Percentiles rank a stretch among this genome's conserved stretches.
Conservation (phyloP, 2,113 vertebrate species). For the Sceloporus tristichus region DNA sequence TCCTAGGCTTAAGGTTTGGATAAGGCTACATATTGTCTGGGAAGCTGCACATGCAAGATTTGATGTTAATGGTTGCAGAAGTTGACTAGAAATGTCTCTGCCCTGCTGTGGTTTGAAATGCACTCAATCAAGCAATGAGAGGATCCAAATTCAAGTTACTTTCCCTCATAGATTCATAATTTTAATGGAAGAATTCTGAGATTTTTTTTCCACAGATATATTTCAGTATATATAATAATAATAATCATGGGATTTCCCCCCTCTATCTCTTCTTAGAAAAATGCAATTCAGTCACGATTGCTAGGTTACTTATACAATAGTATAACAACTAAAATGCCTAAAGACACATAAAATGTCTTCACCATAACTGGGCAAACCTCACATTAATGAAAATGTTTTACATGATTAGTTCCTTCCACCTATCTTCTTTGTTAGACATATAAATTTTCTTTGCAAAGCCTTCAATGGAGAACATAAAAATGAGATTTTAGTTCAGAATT, state of each 20-base stretch:
- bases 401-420: no score
- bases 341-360: background rate
- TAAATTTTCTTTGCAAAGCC: background rate
- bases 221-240: background rate
- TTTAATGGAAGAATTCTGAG: background rate
- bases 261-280: background rate
- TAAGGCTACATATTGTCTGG: background rate
- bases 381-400: background rate
- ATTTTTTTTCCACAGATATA: background rate
- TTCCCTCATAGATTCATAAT: background rate
- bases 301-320: background rate
- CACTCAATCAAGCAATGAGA: constrained; percentile 26
- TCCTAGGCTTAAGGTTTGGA: constrained; percentile 37
- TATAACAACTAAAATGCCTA: background rate
- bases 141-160: constrained; percentile 18
- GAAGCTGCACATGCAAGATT: constrained; percentile 33
- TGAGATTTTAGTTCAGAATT: constrained; percentile 59
- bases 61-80: constrained; percentile 31
- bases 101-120: constrained; percentile 37
- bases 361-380: constrained; percentile 15
- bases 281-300: constrained; percentile 7
- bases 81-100: constrained; percentile 4
- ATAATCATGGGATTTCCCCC: constrained; percentile 3
- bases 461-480: constrained; percentile 1
- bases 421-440: no score